Evolutionary conservation across 2,113 vertebrate genomes (phyloP).

Genomic region (Rhinolophus ferrumequinum): DNA sequence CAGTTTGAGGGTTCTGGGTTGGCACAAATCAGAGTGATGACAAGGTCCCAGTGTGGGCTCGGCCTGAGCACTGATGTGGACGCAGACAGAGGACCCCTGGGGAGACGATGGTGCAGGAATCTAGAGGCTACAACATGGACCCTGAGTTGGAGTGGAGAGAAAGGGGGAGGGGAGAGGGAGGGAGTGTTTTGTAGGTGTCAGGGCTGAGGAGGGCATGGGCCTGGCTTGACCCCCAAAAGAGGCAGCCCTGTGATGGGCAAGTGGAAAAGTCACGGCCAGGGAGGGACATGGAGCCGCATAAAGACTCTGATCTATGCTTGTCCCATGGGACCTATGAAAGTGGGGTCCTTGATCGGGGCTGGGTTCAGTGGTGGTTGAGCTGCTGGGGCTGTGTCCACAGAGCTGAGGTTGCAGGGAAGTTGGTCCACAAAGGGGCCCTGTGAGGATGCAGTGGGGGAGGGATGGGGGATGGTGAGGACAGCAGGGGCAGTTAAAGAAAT

Average conservation of each 20-base stretch:
- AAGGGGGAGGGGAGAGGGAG: too few species aligned
- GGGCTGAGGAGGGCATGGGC: neutral
- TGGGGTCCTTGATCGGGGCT: neutral
- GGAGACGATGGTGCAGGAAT: neutral
- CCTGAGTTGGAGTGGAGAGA: neutral
- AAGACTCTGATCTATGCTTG: rapidly evolving
- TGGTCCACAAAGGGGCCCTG: rapidly evolving
- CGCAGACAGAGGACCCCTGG: too few species aligned
- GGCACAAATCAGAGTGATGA: neutral
- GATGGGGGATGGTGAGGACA: rapidly evolving
- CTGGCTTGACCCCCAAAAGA: neutral
- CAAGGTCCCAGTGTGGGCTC: neutral
- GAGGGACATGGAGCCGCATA: neutral
- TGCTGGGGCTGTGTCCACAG: neutral
- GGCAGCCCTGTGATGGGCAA: neutral
- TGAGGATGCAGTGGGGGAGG: rapidly evolving
- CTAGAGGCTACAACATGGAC: rapidly evolving
- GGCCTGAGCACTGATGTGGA: neutral
- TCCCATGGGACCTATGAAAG: neutral
- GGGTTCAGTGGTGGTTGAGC: too few species aligned
- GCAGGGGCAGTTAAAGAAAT: neutral
- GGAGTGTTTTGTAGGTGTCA: rapidly evolving
- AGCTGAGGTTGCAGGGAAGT: neutral
- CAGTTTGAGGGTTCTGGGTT: neutral
- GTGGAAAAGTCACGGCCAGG: neutral